Base-by-base conservation (phyloP, 1,140 invertebrate species). In the Eueides isabella region DNA sequence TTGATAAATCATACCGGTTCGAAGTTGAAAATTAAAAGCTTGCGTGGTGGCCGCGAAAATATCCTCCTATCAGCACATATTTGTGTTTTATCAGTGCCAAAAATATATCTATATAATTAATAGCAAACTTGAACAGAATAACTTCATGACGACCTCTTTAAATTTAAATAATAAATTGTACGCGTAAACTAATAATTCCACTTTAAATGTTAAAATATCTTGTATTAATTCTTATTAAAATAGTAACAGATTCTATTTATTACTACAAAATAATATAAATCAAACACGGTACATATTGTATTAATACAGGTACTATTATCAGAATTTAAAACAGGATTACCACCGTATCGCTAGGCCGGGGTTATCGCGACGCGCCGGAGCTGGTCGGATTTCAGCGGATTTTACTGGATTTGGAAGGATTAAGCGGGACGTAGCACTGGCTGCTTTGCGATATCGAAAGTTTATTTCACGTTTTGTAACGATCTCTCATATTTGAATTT, bases 271-370 rank as follows among this genome's bases (percentile, higher is more conserved):
- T 33, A 38, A 16, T 23, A 55, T 55, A 55, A 55, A 55, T 55
- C 19, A 55, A 55, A 55, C 12, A 26, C n/a, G 0, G 0, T 44
- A n/a, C 2, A 23, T 55, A 26, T 23, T 12, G 44, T 74, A 82
- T 78, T 85, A 86, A 87, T 83, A 85, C 86, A 90, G 84, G 88
- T 90, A 79, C 83, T 84, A 85, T 89, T 89, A 90, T 86, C 85
- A 88, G 83, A 88, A 90, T 89, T 91, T 91, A 90, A 90, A 92
- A 85, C 77, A 79, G 80, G 85, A 90, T 92, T 92, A 92, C 83
- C 87, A 86, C 87, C 79, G 78, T 75, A 82, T 72, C 77, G 78
- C 83, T 80, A 79, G 81, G 83, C 79, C 74, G 81, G 76, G 73
- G 77, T 62, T 62, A 62, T 62, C 80, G 80, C 91, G 90, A 89